Evolutionary conservation across 2,888 invertebrate genomes (phyloP).

Genomic region (Cephus runcator): DNA sequence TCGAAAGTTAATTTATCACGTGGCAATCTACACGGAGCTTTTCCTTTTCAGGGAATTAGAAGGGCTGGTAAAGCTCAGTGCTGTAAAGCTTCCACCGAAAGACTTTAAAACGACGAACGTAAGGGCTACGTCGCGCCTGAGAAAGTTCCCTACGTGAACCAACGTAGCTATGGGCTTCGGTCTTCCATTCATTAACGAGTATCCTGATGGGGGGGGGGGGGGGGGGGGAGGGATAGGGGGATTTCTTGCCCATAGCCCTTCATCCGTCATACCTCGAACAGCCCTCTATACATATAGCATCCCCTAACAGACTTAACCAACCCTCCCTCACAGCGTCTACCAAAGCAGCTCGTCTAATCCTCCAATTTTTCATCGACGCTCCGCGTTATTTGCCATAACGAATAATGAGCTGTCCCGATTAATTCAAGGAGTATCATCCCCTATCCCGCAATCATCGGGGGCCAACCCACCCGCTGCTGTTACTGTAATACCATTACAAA

Average conservation of each 20-base stretch:
- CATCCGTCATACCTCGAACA: background rate
- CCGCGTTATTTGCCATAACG: conserved; percentile 1
- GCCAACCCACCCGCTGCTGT: background rate
- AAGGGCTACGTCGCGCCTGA: background rate
- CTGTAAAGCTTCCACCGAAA: background rate
- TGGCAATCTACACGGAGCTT: background rate
- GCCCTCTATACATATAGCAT: background rate
- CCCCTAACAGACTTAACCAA: background rate
- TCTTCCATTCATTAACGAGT: background rate
- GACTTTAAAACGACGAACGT: background rate
- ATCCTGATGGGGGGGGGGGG: background rate
- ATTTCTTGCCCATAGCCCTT: background rate
- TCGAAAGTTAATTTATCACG: background rate
- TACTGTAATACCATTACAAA: background rate
- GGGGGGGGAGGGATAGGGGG: background rate
- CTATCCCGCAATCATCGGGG: background rate
- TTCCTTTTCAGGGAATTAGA: background rate
- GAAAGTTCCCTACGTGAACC: background rate
- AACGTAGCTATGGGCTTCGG: background rate
- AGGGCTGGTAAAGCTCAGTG: background rate
- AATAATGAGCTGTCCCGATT: background rate
- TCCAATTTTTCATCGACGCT: conserved; percentile 29
- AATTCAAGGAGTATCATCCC: conserved; percentile 3
- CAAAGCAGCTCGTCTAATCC: conserved; percentile 24
- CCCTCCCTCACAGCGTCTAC: conserved; percentile 4